Base-by-base conservation (phyloP, 2,888 invertebrate species). In the Drosophila testacea region DNA sequence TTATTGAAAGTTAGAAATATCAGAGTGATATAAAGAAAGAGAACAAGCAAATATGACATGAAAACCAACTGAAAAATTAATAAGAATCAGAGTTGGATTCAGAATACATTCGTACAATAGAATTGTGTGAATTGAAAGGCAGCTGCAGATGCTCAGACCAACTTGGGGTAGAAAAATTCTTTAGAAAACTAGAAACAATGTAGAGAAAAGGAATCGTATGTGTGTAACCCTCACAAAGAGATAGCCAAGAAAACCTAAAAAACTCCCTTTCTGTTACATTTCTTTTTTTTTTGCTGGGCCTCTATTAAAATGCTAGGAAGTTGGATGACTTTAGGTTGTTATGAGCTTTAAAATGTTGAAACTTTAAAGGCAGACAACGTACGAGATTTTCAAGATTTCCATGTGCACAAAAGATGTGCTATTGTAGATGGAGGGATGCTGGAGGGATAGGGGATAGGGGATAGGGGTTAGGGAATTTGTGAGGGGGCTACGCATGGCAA, bases 361-460 rank as follows among this genome's bases (percentile, higher is more conserved):
- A 73, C 83, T 88, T 83, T 67, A 82, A 88, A 66, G 28, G 59
- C 32, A 63, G 60, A 44, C 48, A 34, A 36, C 42, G 64, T 67
- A 65, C 44, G 16, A 71, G 85, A 82, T 87, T 88, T 85, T 48
- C 62, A 65, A 70, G 85, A 81, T 86, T 83, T 84, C 54, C 66
- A 68, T 72, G 39, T 56, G 39, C 59, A 72, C 64, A 73, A 66
- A 30, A 63, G 56, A 59, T 47, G 61, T 47, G 61, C 54, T 57
- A 66, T 57, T 61, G 65, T 46, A 57, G 50, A 13, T 41, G 28
- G n/a, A n/a, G n/a, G n/a, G n/a, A n/a, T 36, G 42, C 10, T 44
- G 9, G 22, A 6, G 11, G n/a, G 28, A 11, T 0, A 46, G 6
- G 32, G n/a, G 28, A 11, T 0, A 46, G 6, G 32, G 32, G 13